Conservation (phyloP, 2,888 invertebrate species). For the Timandra comae region DNA sequence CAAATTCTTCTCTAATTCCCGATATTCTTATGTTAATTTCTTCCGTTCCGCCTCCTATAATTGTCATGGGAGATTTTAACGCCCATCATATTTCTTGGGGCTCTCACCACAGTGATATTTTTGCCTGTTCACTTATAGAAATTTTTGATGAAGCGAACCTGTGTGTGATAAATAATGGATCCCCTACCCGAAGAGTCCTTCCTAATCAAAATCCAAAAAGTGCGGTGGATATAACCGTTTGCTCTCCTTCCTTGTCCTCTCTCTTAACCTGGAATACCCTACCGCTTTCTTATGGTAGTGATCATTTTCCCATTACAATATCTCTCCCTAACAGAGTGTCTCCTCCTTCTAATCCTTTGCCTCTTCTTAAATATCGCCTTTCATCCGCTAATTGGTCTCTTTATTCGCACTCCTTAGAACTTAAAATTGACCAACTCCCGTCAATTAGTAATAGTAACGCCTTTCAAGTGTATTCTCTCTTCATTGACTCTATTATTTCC, state of each 20-base stretch:
- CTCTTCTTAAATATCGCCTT: constrained; percentile 11
- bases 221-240: constrained; percentile 20
- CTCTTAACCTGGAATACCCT: constrained; percentile 8
- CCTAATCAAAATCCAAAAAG: constrained; percentile 15
- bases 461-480: background rate
- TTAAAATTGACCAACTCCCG: background rate
- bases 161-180: constrained; percentile 20
- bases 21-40: background rate
- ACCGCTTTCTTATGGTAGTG: constrained; percentile 11
- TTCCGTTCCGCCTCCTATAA: constrained; percentile 4
- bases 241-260: constrained; percentile 6
- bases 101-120: constrained; percentile 3
- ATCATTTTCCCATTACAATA: constrained; percentile 18
- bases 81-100: constrained; percentile 16
- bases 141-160: constrained; percentile 14
- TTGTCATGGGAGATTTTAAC: constrained; percentile 12
- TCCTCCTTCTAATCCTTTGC: constrained; percentile 1
- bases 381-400: constrained; percentile 6
- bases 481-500: background rate
- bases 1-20: constrained; percentile 2
- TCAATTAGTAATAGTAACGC: background rate
- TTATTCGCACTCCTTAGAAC: constrained; percentile 1
- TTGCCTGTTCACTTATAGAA: constrained; percentile 7
- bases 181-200: constrained; percentile 12
- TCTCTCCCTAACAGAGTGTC: background rate